These are phyloP conservation scores for Hecatera dysodea DNA, from an alignment of 2,888 invertebrate species.

Conservation along the genomic window DNA sequence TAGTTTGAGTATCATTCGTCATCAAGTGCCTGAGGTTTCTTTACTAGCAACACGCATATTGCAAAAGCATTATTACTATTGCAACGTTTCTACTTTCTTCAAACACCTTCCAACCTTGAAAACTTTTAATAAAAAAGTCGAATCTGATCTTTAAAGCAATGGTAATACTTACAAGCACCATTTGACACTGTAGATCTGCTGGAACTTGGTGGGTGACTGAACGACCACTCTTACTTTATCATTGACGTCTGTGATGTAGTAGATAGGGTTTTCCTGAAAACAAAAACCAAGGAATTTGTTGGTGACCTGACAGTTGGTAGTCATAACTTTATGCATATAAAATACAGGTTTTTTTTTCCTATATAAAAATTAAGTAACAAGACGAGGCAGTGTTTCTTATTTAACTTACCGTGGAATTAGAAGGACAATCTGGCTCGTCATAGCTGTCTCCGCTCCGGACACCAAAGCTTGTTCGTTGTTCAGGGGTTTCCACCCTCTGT, in stretches of 20 bases:
- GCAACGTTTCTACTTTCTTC: neutral
- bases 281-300: neutral
- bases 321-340: neutral
- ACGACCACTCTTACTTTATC: conserved; percentile 46
- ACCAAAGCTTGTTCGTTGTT: neutral
- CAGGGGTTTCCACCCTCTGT: conserved; percentile 5
- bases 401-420: conserved; percentile 33
- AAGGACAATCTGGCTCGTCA: conserved; percentile 33
- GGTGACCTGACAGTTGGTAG: neutral
- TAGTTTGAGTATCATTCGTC: neutral
- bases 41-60: neutral
- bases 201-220: conserved; percentile 36
- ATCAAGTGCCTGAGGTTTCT: neutral
- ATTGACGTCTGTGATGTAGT: conserved; percentile 44
- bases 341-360: neutral
- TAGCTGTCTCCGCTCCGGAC: neutral
- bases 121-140: neutral
- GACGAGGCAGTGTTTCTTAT: neutral
- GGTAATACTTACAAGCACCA: conserved; percentile 45
- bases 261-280: conserved; percentile 43
- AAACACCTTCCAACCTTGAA: neutral
- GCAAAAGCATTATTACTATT: neutral
- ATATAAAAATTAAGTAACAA: neutral
- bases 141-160: neutral
- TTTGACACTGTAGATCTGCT: conserved; percentile 35